These are phyloP conservation scores for Nipponacmea schrenckii DNA, from an alignment of 2,888 invertebrate species.

Conservation along the genomic window DNA sequence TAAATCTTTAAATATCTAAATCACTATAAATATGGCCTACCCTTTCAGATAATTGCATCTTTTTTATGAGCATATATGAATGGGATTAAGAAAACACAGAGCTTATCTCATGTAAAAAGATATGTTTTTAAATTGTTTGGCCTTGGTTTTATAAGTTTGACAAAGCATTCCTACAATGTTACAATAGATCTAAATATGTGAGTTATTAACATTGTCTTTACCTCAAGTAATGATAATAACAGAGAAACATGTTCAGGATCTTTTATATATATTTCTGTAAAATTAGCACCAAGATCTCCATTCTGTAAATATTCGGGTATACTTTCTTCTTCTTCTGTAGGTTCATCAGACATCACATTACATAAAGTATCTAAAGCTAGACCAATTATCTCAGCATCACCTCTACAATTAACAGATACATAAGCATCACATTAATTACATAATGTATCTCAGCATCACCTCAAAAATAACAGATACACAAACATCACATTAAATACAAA, in stretches of 20 bases:
- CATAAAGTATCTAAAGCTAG: conserved; percentile 92
- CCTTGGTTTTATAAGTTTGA: too few species aligned
- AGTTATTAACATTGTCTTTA: conserved; percentile 29
- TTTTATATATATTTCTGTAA: conserved; percentile 97
- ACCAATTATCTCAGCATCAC: conserved; percentile 90
- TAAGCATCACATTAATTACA: neutral
- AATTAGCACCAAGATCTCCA: conserved; percentile 71
- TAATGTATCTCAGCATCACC: neutral
- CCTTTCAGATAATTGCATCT: too few species aligned
- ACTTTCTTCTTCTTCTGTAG: conserved; percentile 63
- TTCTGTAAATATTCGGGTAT: conserved; percentile 41
- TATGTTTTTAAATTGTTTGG: too few species aligned
- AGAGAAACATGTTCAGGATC: conserved; percentile 84
- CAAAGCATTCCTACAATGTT: too few species aligned
- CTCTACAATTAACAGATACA: conserved; percentile 67
- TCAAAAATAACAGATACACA: neutral
- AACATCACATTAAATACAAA: neutral
- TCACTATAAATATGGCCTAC: too few species aligned
- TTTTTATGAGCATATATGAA: too few species aligned
- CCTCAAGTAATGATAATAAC: conserved; percentile 82
- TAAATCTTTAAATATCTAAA: too few species aligned
- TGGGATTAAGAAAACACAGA: too few species aligned
- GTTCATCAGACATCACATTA: conserved; percentile 79
- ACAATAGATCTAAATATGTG: too few species aligned
- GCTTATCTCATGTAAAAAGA: too few species aligned